Conservation (phyloP, 2,888 invertebrate genomes). For the Drosophila mercatorum region DNA sequence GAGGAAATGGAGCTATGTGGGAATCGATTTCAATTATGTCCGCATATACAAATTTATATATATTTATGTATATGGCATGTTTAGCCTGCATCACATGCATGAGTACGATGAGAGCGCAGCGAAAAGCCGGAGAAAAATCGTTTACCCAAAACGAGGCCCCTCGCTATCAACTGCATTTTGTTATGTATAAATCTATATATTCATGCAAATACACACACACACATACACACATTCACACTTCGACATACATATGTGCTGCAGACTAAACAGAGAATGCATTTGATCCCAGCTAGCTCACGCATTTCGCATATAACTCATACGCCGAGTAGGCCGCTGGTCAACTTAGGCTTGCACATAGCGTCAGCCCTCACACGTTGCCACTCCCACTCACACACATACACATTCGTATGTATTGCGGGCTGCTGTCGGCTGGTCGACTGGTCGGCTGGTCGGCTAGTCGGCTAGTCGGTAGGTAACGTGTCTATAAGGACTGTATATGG, state of each 20-base stretch:
- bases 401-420: slow-evolving; percentile 9
- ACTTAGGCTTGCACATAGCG: slow-evolving; percentile 46
- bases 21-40: slow-evolving; percentile 39
- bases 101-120: slow-evolving; percentile 38
- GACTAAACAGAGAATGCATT: slow-evolving; percentile 60
- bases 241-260: slow-evolving; percentile 10
- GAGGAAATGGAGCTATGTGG: slow-evolving; percentile 5
- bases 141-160: slow-evolving; percentile 8
- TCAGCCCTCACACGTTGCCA: neutral
- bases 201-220: neutral
- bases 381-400: neutral
- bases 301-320: slow-evolving; percentile 68
- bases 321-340: slow-evolving; percentile 52
- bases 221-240: neutral
- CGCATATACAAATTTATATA: neutral
- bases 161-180: slow-evolving; percentile 1
- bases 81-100: neutral
- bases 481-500: slow-evolving; percentile 31
- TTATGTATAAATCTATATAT: slow-evolving; percentile 1
- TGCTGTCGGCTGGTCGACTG: neutral
- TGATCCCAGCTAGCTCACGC: slow-evolving; percentile 57
- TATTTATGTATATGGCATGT: neutral
- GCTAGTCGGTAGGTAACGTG: slow-evolving; percentile 15
- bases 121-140: slow-evolving; percentile 66
- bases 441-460: neutral